Base-by-base conservation (phyloP, 2,113 vertebrate genomes). In the Nothocercus nigrocapillus region DNA sequence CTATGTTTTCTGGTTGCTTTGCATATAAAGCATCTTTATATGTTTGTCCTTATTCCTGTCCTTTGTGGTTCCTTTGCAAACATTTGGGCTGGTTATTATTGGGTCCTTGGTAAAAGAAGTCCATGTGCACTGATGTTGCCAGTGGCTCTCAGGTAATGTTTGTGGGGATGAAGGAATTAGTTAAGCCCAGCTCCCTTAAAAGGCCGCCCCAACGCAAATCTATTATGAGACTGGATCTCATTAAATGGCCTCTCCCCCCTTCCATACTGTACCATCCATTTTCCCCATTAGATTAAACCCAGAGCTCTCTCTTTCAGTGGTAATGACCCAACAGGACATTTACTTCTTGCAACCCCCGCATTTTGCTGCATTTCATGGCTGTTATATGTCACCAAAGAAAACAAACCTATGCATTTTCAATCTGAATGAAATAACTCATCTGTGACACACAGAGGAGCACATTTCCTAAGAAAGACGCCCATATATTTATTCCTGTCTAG, bases 21-120 rank as follows among this genome's bases (percentile, higher is more conserved):
- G 90, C 85, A 54, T 96, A 92, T 95, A 36, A 94, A 96, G 89
- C 30, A 45, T 95, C 82, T 93, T 90, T 95, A 83, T 88, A 90
- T 88, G 92, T 95, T 97, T 97, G 89, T 95, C 95, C 95, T 93
- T 92, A 86, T 96, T 96, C 90, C 90, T 87, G 92, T 87, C 92
- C 95, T 91, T 92, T 93, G 93, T 53, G 85, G 92, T 90, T 82
- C 83, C 92, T 96, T 94, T 97, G 94, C 93, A 96, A 97, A 96
- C 94, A 96, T 96, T 90, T 93, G 95, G 92, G 90, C 89, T 95
- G 86, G 10, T 63, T 93, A 89, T 95, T 72, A 89, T 95, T 72
- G 7, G 88, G 86, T 45, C 80, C 90, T 93, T 94, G 94, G 94
- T 90, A 87, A 74, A 44, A 90, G 88, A 56, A 90, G 68, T 2